These are phyloP conservation scores for Crepidodera aurea DNA, from an alignment of 2,888 invertebrate species.

Conservation along the genomic window DNA sequence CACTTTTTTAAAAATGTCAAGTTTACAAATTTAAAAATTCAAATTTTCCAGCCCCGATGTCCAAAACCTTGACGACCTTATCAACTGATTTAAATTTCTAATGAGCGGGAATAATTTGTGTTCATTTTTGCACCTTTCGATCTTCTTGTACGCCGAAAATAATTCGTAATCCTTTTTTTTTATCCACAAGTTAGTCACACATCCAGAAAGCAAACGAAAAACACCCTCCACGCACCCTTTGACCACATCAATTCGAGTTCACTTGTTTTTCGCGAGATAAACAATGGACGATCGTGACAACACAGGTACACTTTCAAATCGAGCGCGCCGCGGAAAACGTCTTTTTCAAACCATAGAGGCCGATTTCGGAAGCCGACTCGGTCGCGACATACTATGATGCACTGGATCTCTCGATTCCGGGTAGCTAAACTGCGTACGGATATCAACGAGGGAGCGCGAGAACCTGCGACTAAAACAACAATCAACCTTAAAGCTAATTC, in stretches of 20 bases:
- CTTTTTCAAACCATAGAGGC: not conserved
- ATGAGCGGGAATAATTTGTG: too few species aligned
- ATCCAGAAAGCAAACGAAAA: not conserved
- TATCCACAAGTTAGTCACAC: not conserved
- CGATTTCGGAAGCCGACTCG: conserved; percentile 20
- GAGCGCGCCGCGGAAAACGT: conserved; percentile 7
- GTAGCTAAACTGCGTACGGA: conserved; percentile 24
- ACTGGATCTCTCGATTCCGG: conserved; percentile 30
- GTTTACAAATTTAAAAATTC: too few species aligned
- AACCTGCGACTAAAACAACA: conserved; percentile 19
- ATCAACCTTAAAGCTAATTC: not conserved
- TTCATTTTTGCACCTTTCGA: too few species aligned
- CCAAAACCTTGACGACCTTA: too few species aligned
- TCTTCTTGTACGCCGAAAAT: too few species aligned
- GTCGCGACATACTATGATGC: conserved; percentile 20
- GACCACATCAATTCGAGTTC: conserved; percentile 20
- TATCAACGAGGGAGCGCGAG: conserved; percentile 11
- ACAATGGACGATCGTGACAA: not conserved
- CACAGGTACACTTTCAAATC: not conserved
- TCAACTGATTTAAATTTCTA: too few species aligned
- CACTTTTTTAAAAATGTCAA: too few species aligned
- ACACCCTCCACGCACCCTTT: conserved; percentile 7
- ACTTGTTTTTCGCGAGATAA: conserved; percentile 17
- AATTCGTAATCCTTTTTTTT: not conserved
- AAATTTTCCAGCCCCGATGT: too few species aligned